Base-by-base conservation (phyloP, 2,113 vertebrate species). In the Pipra filicauda region DNA sequence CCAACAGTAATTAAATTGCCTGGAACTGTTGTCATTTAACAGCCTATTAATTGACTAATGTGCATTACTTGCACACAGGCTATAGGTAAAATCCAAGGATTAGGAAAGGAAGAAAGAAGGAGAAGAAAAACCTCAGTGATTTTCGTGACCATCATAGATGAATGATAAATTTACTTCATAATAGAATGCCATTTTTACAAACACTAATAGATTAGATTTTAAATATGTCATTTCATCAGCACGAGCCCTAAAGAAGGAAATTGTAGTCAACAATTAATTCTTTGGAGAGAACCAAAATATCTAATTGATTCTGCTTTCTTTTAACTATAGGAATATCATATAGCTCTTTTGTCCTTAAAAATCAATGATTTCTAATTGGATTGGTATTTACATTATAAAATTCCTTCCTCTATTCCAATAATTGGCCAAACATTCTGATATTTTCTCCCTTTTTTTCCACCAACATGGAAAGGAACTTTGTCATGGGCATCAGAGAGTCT, bases 1-100 rank as follows among this genome's bases (percentile, higher is more conserved):
- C 96, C 96, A 98, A 97, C 96, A 98, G 97, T 98, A 99, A 98
- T 98, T 99, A 98, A 99, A 99, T 99, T 99, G 99, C 98, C 98
- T 87, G 98, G 98, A 99, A 99, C 99, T 98, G 96, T 98, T 98
- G 98, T 98, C 98, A 98, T 99, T 99, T 99, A 99, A 98, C 99
- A 99, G 98, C 91, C 98, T 99, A 99, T 99, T 99, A 99, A 99
- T 99, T 99, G 98, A 99, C 98, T 99, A 99, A 99, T 99, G 98
- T 98, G 98, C 99, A 97, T 99, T 97, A 96, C 98, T 97, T 98
- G 85, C 91, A 97, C 43, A 41, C 93, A 96, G 97, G 96, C 98
- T 97, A 98, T 98, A 99, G 98, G 98, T 98, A 98, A 98, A 98
- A 98, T 98, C 98, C 97, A 92, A 96, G 98, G 98, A 98, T 98